These are phyloP conservation scores for Acronicta alni DNA, from an alignment of 2,888 invertebrate species.

Conservation along the genomic window DNA sequence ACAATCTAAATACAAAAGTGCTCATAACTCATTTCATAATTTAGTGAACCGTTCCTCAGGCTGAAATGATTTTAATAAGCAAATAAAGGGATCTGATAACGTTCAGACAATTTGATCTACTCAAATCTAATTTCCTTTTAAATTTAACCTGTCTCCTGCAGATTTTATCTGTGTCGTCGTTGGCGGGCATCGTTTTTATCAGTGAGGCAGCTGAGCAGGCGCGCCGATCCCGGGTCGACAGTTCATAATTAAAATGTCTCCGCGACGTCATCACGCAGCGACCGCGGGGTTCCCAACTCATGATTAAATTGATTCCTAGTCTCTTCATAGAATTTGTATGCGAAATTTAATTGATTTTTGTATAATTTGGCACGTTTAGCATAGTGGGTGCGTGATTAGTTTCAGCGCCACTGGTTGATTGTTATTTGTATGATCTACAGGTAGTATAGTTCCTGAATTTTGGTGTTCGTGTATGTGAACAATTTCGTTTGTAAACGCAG, in stretches of 20 bases:
- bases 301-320: conserved; percentile 84
- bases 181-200: conserved; percentile 79
- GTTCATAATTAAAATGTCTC: conserved; percentile 88
- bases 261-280: conserved; percentile 77
- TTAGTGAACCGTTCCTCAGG: conserved; percentile 35
- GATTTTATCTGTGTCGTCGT: conserved; percentile 83
- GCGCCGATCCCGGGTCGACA: conserved; percentile 77
- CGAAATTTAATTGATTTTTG: conserved; percentile 63
- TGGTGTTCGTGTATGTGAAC: too few relatives aligned
- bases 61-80: conserved; percentile 50
- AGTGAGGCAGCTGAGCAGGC: conserved; percentile 67
- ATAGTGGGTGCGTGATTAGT: too few relatives aligned
- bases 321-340: conserved; percentile 73
- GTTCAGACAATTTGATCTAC: conserved; percentile 77
- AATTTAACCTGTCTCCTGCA: conserved; percentile 82
- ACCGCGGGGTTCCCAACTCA: conserved; percentile 68
- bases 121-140: conserved; percentile 83
- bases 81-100: conserved; percentile 68
- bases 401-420: too few relatives aligned
- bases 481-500: too few relatives aligned
- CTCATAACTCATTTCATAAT: conserved; percentile 38
- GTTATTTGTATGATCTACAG: too few relatives aligned
- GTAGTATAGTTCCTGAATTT: too few relatives aligned
- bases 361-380: too few relatives aligned
- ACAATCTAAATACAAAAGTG: conserved; percentile 37